Evolutionary conservation across 2,113 vertebrate genomes (phyloP), one percentile per base, ranked within the genome.

Genomic region (Athene noctua): DNA sequence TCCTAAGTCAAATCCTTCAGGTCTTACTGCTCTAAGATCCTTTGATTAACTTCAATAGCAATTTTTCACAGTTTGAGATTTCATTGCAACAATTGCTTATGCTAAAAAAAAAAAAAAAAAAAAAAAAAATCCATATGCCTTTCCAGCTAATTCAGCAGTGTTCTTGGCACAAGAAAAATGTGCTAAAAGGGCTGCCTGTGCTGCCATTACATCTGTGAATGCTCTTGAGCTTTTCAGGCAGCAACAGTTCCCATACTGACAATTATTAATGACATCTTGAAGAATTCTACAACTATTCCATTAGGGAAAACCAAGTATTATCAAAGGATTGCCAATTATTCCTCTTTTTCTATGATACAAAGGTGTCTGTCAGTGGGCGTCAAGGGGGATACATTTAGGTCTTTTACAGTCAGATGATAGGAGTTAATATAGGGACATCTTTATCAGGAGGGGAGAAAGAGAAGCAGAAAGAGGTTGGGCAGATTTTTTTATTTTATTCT

Each of bases 11-110:
- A 88, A 86, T 88, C 65, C 80, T 96, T 88, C 68, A 88, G 47
- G 57, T 91, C 61, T 57, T 52, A 75, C 51, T 71, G 62, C 38
- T 86, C 10, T 36, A 91, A 93, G 72, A 93, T 63, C 23, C 49
- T 93, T 93, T 92, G 86, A 91, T 91, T 94, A 90, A 92, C 68
- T 90, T 94, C 86, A 94, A 26, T 79, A 27, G 25, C 42, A 81
- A 78, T 80, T 94, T 94, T 90, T 86, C 68, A 72, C 78, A 71
- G 68, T 93, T 80, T 83, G 52, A 86, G 52, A 51, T 74, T 92
- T 94, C 77, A 67, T 74, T 86, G 86, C 61, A 83, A 74, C 67
- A 84, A 68, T 65, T 94, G 59, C 52, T 59, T 90, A 78, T 30
- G 52, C 25, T 66, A 46, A 70, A 52, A 66, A 62, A 68, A 74